A percentile compares a stretch with the other conserved stretches of the same genome.
These are phyloP conservation scores for Aphidoletes aphidimyza DNA, from an alignment of 2,888 invertebrate species.

Conservation along the genomic window DNA sequence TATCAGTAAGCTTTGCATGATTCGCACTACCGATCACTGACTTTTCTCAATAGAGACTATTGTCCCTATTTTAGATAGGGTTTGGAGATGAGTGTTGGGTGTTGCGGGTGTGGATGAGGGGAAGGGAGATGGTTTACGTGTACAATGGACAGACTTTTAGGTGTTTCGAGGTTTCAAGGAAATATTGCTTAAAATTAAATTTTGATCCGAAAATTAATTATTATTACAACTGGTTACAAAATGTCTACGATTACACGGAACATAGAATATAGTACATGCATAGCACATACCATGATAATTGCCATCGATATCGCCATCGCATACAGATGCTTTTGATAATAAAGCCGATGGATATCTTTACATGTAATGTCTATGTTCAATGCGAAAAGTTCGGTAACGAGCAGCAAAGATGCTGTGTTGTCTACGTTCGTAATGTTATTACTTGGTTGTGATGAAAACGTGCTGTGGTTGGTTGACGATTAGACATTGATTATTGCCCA, in stretches of 20 bases:
- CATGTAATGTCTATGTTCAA: not conserved
- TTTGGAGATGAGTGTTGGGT: not conserved
- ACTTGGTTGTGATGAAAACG: not conserved
- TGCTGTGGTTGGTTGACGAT: slow-evolving; percentile 22
- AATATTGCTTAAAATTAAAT: slow-evolving; percentile 52
- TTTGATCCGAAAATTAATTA: slow-evolving; percentile 54
- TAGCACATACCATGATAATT: slow-evolving; percentile 1
- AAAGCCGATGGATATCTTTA: not conserved
- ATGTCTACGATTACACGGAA: slow-evolving; percentile 13
- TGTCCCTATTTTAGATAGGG: too few relatives aligned
- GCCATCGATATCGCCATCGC: not conserved
- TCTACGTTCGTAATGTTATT: not conserved
- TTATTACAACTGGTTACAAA: slow-evolving; percentile 38
- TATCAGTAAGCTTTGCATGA: too few relatives aligned
- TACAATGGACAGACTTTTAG: not conserved
- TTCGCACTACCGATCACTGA: too few relatives aligned
- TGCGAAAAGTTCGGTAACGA: too few relatives aligned
- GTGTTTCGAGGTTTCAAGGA: not conserved
- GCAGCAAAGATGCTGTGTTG: not conserved
- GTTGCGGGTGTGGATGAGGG: not conserved
- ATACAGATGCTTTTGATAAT: not conserved
- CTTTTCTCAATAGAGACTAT: too few relatives aligned
- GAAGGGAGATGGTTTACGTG: not conserved
- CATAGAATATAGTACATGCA: too few relatives aligned
- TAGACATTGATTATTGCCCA: slow-evolving; percentile 17